Conservation (phyloP, 2,888 invertebrate species). For the Agelastica alni region DNA sequence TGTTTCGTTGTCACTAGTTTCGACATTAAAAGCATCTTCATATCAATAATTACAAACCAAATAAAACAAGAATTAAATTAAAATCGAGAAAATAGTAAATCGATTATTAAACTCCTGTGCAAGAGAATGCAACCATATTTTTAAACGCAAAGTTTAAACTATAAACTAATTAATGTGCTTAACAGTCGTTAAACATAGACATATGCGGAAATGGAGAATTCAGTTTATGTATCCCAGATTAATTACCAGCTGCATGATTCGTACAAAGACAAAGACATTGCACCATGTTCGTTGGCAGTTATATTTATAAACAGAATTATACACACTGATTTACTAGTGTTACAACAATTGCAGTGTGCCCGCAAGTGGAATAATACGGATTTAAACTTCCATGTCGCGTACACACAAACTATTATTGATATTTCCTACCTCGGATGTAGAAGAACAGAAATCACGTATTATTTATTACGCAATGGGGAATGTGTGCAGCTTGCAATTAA, state of each 20-base stretch:
- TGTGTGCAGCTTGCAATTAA: not conserved
- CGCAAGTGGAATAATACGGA: not conserved
- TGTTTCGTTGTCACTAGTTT: too few relatives aligned
- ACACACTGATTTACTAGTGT: not conserved
- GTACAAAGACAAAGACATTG: constrained; percentile 3
- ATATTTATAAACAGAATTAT: not conserved
- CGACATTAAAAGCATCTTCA: too few relatives aligned
- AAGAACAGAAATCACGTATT: not conserved
- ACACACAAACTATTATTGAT: constrained; percentile 2
- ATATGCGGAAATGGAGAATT: not conserved
- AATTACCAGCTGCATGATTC: constrained; percentile 1
- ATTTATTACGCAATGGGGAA: not conserved
- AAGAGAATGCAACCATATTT: too few relatives aligned
- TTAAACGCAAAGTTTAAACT: too few relatives aligned
- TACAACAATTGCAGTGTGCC: not conserved
- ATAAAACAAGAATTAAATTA: too few relatives aligned
- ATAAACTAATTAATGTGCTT: too few relatives aligned
- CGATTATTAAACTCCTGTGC: too few relatives aligned
- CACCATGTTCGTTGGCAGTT: not conserved
- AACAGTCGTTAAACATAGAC: too few relatives aligned
- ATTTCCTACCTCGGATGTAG: not conserved
- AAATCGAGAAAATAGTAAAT: too few relatives aligned
- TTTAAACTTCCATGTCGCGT: constrained; percentile 1
- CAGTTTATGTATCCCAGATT: not conserved
- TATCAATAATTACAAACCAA: too few relatives aligned